Base-by-base conservation (phyloP, 2,113 vertebrate genomes). In the Perca flavescens region DNA sequence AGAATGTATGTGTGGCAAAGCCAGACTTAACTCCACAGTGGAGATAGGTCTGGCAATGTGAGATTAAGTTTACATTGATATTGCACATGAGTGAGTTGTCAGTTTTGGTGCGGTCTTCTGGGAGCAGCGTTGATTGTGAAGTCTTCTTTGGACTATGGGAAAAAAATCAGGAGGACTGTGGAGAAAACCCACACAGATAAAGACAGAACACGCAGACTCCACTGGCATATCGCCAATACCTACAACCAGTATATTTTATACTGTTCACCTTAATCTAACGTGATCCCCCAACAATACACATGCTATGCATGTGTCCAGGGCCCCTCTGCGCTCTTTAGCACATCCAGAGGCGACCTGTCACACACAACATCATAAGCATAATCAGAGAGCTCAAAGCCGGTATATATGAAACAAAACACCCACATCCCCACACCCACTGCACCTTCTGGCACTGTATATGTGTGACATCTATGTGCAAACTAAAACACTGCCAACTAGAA, bases 321-420 rank as follows among this genome's bases (percentile, higher is more conserved):
- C 64, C 65, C 25, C 67, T 76, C 62, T 74, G 36, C 62, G 61
- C 74, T 88, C 84, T 80, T 36, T 50, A 89, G 86, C 86, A 89
- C 86, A 81, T 88, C 90, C 77, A 86, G 73, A 93, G 87, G 85
- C 88, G n/a, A 74, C 79, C 88, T 89, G 93, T 94, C 92, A 93
- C 93, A 92, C 89, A 87, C 74, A 85, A 86, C 86, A 85, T 91
- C 89, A 92, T 89, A 91, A 85, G 69, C 91, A 88, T 92, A 93
- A 93, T 91, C 88, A 84, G 46, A 79, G 77, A 74, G 82, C 90
- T 91, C 71, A 88, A 89, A 89, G 91, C 90, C 86, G 84, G 84
- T 83, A 75, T 82, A 86, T 85, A 90, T 86, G 86, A 93, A 92
- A 93, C 83, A 89, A 89, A 91, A 93, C 93, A 83, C 92, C 93